phyloP scores from a whole-genome alignment of 1,140 invertebrate species.

The Bombus fervidus region DNA sequence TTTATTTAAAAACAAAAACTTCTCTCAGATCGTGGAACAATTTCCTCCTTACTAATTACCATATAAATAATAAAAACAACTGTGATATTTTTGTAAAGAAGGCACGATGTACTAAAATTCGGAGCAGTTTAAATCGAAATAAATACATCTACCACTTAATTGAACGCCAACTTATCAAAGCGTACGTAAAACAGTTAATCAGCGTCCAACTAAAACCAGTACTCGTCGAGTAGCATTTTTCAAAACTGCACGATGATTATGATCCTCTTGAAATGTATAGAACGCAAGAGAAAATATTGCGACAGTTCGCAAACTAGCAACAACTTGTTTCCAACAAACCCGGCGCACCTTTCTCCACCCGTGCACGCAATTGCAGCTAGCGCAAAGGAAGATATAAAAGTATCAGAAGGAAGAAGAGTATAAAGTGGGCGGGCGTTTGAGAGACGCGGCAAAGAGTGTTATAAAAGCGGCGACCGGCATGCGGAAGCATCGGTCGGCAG shows the following conservation, averaged over 20 bases:
- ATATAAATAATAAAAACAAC: too few species aligned
- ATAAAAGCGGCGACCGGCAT: conserved; percentile 26
- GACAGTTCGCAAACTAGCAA: background rate
- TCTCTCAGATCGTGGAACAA: too few species aligned
- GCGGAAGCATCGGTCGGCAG: conserved; percentile 12
- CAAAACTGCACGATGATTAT: background rate
- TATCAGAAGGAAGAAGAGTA: background rate
- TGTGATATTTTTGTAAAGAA: too few species aligned
- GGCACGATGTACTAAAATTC: too few species aligned
- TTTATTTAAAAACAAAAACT: too few species aligned
- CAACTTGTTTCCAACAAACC: background rate
- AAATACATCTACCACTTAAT: background rate
- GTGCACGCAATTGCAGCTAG: background rate
- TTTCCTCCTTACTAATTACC: too few species aligned
- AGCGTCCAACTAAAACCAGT: background rate
- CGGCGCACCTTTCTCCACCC: background rate
- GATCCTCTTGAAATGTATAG: background rate
- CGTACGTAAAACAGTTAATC: background rate
- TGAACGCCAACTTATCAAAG: background rate
- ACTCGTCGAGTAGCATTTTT: background rate
- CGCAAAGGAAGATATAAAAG: background rate
- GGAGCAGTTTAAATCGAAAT: background rate
- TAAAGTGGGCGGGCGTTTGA: background rate
- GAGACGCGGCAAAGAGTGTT: background rate
- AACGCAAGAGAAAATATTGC: background rate